Evolutionary conservation across 1,140 invertebrate species (phyloP).

Genomic region (Pemphigus obesinymphae): DNA sequence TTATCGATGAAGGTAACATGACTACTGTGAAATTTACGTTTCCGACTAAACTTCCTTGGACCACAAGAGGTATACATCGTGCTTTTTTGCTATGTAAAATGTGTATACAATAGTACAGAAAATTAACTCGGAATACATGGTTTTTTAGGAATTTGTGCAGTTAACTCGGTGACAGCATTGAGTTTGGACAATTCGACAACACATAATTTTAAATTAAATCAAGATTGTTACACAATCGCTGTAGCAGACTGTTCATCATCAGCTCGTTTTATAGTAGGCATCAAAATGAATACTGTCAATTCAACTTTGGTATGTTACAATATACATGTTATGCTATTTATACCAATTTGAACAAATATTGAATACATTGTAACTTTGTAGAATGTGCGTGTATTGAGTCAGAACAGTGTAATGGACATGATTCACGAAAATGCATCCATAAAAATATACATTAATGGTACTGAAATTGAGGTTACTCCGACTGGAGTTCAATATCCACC

Average conservation of each 20-base stretch:
- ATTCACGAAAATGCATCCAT: conserved; percentile 9
- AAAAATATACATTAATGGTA: not conserved
- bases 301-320: not conserved
- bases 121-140: not conserved
- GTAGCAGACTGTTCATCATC: conserved; percentile 47
- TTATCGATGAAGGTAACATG: conserved; percentile 46
- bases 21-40: conserved; percentile 44
- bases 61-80: conserved; percentile 30
- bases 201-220: conserved; percentile 37
- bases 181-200: conserved; percentile 48
- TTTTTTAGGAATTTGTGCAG: conserved; percentile 47
- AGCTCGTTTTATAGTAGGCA: conserved; percentile 46
- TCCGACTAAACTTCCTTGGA: conserved; percentile 44
- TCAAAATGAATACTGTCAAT: conserved; percentile 41
- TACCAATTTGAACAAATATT: no score
- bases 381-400: not conserved
- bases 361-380: not conserved
- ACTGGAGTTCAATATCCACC: not conserved
- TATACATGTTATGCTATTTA: no score
- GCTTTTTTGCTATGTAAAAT: not conserved
- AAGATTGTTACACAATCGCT: conserved; percentile 46
- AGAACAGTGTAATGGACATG: conserved; percentile 18
- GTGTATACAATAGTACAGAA: not conserved
- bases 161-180: conserved; percentile 46
- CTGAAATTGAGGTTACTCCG: conserved; percentile 6